Base-by-base conservation (phyloP, 2,888 invertebrate species). In the Drosophila lacicola region DNA sequence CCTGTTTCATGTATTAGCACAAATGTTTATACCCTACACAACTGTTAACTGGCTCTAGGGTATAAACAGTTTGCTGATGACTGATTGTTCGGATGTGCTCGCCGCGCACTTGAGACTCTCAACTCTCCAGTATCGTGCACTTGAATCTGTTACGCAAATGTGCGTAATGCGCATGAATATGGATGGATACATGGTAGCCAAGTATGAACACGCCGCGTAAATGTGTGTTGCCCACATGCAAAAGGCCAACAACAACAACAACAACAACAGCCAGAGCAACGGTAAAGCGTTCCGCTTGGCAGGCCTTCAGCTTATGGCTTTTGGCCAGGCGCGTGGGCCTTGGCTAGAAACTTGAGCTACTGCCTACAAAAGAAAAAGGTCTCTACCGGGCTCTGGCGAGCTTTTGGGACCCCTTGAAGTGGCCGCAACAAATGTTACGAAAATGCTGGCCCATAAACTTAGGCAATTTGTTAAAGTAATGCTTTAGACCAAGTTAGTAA, bases 101-200 rank as follows among this genome's bases (percentile, higher is more conserved):
- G 61, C 56, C 64, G 69, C 64, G 67, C 82, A 73, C 85, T 86
- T 64, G 86, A 85, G 86, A 70, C 80, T 62, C 80, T 74, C 64
- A 69, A 56, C 64, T 64, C 61, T 51, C 37, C 73, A 65, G 55
- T 82, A 82, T 85, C 88, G 85, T 77, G 76, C 67, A 81, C 83
- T 85, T 85, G 82, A 85, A 85, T 85, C 85, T 72, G 86, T 83
- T 85, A 88, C 86, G 88, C 86, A 88, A 85, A 85, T 88, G 83
- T 85, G 85, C 85, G 85, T 88, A 88, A 85, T 88, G 82, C 86
- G 80, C 78, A 81, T 75, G 78, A 88, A 85, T 76, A 78, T 82
- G 78, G 66, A 63, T 77, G 79, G 64, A 75, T 74, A 71, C 72
- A 76, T 63, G 72, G 72, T 56, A 56, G 53, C 55, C 55, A 55